A percentile compares a stretch with the other conserved stretches of the same genome.
Conservation (phyloP, 2,113 vertebrate species). For the Lethenteron reissneri region DNA sequence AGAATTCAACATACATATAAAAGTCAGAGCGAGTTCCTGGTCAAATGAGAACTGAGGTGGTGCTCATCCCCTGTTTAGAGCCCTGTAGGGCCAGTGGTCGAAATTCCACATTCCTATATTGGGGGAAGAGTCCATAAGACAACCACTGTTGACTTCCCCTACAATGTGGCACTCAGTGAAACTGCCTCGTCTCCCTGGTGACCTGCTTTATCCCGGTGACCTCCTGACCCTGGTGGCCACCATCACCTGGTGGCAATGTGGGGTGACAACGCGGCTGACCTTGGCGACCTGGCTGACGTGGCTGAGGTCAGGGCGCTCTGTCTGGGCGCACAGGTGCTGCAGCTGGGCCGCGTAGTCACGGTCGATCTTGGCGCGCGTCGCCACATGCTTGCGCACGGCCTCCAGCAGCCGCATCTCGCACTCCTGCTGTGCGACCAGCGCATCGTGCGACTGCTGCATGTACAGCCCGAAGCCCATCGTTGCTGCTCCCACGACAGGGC, state of each 20-base stretch:
- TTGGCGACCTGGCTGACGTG: conserved; percentile 39
- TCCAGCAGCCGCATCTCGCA: conserved; percentile 70
- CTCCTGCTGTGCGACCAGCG: conserved; percentile 55
- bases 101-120: not conserved
- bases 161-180: too few relatives aligned
- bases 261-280: conserved; percentile 20
- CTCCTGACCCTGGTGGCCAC: not conserved
- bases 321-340: conserved; percentile 48
- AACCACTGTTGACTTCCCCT: not conserved
- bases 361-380: conserved; percentile 64
- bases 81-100: not conserved
- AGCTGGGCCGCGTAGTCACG: conserved; percentile 58
- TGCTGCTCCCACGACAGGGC: not conserved
- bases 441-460: conserved; percentile 45
- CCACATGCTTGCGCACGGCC: conserved; percentile 83
- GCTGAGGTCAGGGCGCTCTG: conserved; percentile 39
- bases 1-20: not conserved
- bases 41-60: not conserved
- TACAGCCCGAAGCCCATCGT: conserved; percentile 59
- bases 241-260: too few relatives aligned
- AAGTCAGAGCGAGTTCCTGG: not conserved
- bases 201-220: not conserved
- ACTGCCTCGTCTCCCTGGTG: not conserved
- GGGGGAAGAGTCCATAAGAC: not conserved
- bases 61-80: not conserved